Evolutionary conservation across 2,888 invertebrate genomes (phyloP).

Genomic region (Maniola hyperantus): DNA sequence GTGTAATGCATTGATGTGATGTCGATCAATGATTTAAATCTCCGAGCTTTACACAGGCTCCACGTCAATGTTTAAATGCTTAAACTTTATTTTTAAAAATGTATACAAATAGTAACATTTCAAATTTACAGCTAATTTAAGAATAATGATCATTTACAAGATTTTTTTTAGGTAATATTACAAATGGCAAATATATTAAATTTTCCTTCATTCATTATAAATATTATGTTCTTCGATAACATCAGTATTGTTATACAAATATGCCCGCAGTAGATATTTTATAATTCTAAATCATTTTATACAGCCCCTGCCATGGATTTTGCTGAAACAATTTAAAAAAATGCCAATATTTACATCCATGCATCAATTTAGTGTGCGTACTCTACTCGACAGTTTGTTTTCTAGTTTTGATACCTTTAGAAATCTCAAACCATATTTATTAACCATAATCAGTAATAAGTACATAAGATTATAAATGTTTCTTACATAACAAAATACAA

Average conservation of each 20-base stretch:
- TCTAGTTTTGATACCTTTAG: not conserved
- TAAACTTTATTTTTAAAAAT: slow-evolving; percentile 66
- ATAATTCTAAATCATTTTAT: slow-evolving; percentile 57
- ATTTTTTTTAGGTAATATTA: slow-evolving; percentile 18
- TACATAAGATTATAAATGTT: not conserved
- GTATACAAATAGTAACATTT: slow-evolving; percentile 57
- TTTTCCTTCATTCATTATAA: slow-evolving; percentile 15
- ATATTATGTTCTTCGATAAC: slow-evolving; percentile 30
- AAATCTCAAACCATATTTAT: not conserved
- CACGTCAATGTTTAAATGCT: slow-evolving; percentile 51
- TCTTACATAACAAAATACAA: not conserved
- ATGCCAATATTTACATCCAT: slow-evolving; percentile 52
- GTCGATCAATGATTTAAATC: slow-evolving; percentile 55
- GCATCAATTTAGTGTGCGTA: slow-evolving; percentile 6
- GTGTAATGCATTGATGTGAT: slow-evolving; percentile 56
- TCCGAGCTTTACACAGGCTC: slow-evolving; percentile 71
- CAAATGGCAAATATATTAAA: slow-evolving; percentile 17
- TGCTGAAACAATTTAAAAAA: slow-evolving; percentile 77
- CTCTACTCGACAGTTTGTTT: not conserved
- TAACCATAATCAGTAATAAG: no score
- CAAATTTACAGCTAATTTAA: slow-evolving; percentile 31
- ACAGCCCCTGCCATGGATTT: slow-evolving; percentile 56
- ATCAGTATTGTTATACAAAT: slow-evolving; percentile 27
- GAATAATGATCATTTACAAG: slow-evolving; percentile 30
- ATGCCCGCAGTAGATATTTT: slow-evolving; percentile 35